Evolutionary conservation across 2,113 vertebrate genomes (phyloP), one percentile per base, ranked within the genome.

Genomic region (Bufo bufo): DNA sequence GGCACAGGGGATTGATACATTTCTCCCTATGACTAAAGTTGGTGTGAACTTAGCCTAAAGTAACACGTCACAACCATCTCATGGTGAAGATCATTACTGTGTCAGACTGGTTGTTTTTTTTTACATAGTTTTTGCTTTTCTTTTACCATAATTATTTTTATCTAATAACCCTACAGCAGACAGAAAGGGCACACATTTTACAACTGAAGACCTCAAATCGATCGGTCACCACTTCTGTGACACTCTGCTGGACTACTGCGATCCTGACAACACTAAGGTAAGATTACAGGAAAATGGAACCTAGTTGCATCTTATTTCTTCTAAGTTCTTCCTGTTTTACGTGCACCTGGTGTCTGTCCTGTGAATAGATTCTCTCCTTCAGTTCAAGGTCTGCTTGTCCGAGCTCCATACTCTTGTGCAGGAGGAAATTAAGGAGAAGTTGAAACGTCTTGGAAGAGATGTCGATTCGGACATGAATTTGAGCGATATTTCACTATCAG

Each of bases 171-270:
- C 81, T 84, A 65, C 89, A 99, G 98, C 96, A 0, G 90, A 90
- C 88, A 96, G 94, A 59, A 96, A 92, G 90, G 95, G 94, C 82
- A 97, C 95, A 0, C 98, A 99, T 90, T 99, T 99, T 78, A 96
- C 94, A 0, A 91, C 90, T 14, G 90, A 91, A 85, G 98, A 99
- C 89, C 94, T 99, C 6, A 94, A 96, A 91, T 96, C 96, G 0
- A 88, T 99, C 75, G 98, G 97, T 20, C 95, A 94, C 87, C 94
- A 92, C 77, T 92, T 99, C 85, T 97, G 98, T 66, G 97, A 99
- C 94, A 97, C 97, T 0, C 93, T 99, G n/a, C 93, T 99, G 0
- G 97, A 99, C 89, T 97, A 96, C 92, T 98, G 95, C 9, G 95
- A 98, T 91, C 97, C 98, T 0, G 94, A 96, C n/a, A 92, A 91